These are phyloP conservation scores for Umimayanthus kanabou DNA, from an alignment of 92 coral and sea anemone genomes.

Conservation along the genomic window DNA sequence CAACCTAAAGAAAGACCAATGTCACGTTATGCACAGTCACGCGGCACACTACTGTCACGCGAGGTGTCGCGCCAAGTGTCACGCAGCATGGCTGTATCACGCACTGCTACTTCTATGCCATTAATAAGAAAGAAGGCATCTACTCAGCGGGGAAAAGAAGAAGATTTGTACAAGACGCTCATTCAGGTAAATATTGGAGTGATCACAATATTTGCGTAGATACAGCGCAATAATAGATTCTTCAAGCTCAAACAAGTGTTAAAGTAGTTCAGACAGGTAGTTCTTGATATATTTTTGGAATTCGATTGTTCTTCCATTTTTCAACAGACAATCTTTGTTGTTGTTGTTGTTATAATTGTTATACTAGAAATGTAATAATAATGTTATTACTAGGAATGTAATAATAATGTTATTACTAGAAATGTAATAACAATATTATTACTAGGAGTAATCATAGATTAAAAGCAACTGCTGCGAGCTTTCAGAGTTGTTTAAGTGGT, in stretches of 20 bases:
- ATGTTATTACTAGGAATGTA: too few species aligned
- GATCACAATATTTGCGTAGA: neutral
- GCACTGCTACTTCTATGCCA: slow-evolving; percentile 88
- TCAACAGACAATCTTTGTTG: too few species aligned
- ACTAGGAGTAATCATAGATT: too few species aligned
- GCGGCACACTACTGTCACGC: slow-evolving; percentile 81
- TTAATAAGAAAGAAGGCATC: slow-evolving; percentile 69
- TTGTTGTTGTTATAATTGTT: too few species aligned
- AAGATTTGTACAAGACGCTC: slow-evolving; percentile 85
- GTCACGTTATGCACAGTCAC: slow-evolving; percentile 95
- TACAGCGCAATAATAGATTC: neutral
- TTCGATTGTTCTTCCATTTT: neutral
- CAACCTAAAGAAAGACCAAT: slow-evolving; percentile 75
- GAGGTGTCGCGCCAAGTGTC: slow-evolving; percentile 84
- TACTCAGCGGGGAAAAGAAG: slow-evolving; percentile 54
- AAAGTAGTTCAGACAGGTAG: slow-evolving; percentile 50
- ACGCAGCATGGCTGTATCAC: slow-evolving; percentile 91
- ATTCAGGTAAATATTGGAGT: slow-evolving; percentile 70
- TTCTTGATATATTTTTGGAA: slow-evolving; percentile 42
- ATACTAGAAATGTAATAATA: too few species aligned
- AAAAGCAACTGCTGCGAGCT: too few species aligned
- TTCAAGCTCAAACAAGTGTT: neutral
- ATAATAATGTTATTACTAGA: too few species aligned
- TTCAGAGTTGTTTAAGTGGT: too few species aligned
- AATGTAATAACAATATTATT: too few species aligned